phyloP scores from a whole-genome alignment of 1,140 invertebrate species.

The Halesus radiatus region DNA sequence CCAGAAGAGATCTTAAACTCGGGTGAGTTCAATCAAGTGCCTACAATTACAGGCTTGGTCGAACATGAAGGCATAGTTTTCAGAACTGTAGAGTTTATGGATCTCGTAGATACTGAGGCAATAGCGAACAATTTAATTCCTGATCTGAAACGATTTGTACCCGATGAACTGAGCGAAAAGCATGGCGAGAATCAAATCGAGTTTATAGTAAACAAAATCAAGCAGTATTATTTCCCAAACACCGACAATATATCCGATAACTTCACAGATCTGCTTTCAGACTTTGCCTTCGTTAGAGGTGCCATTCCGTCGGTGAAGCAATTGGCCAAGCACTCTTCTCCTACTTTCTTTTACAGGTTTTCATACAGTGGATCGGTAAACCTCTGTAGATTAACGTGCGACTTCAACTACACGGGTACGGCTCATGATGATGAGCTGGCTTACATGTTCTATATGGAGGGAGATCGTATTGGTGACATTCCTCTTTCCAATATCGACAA shows the following conservation, averaged over 20 bases:
- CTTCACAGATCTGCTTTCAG: slow-evolving; percentile 34
- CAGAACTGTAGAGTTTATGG: neutral
- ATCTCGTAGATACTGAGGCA: neutral
- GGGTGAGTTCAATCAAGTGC: slow-evolving; percentile 54
- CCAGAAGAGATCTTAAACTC: slow-evolving; percentile 49
- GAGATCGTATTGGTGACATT: slow-evolving; percentile 56
- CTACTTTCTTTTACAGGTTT: slow-evolving; percentile 65
- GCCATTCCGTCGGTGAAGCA: neutral
- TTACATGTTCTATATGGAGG: slow-evolving; percentile 60
- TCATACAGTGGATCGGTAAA: slow-evolving; percentile 64
- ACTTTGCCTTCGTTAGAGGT: slow-evolving; percentile 24
- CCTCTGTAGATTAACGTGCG: slow-evolving; percentile 62
- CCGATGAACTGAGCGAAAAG: neutral
- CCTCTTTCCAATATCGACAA: slow-evolving; percentile 59
- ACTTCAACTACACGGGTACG: slow-evolving; percentile 61
- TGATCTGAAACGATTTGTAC: neutral
- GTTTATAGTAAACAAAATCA: slow-evolving; percentile 29
- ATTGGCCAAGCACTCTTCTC: neutral
- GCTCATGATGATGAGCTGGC: slow-evolving; percentile 65
- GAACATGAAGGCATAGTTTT: slow-evolving; percentile 52
- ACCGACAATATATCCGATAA: neutral
- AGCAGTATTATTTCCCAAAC: slow-evolving; percentile 38
- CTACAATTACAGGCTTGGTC: slow-evolving; percentile 52
- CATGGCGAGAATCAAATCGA: neutral
- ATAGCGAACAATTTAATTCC: neutral